Conservation (phyloP, 2,888 invertebrate genomes). For the Branchellion lobata region DNA sequence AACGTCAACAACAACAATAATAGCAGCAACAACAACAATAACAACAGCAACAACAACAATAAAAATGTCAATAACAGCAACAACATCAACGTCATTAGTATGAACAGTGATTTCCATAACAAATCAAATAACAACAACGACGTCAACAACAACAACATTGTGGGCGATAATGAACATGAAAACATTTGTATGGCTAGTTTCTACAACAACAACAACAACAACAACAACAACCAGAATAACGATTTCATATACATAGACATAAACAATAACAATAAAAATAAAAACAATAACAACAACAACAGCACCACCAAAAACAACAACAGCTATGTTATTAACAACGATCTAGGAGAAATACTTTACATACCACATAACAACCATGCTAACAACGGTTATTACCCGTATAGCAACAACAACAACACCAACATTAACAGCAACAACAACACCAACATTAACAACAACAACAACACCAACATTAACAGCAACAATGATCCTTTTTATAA, state of each 20-base stretch:
- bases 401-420: background rate
- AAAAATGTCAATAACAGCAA: background rate
- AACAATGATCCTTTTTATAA: background rate
- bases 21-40: background rate
- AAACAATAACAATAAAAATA: too few relatives aligned
- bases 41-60: slow-evolving; percentile 11
- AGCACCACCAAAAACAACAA: background rate
- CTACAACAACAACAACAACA: background rate
- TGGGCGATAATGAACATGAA: background rate
- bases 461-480: background rate
- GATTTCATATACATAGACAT: too few relatives aligned
- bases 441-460: background rate
- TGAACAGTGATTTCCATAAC: background rate
- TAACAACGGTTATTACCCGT: background rate
- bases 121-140: background rate
- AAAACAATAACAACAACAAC: background rate
- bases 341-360: too few relatives aligned
- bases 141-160: background rate
- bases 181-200: background rate
- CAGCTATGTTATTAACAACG: too few relatives aligned
- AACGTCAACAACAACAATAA: background rate
- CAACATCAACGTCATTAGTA: background rate
- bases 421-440: background rate
- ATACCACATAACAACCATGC: background rate
- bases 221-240: too few relatives aligned